Evolutionary conservation across 2,888 invertebrate genomes (phyloP).

Genomic region (Meteorus colon): DNA sequence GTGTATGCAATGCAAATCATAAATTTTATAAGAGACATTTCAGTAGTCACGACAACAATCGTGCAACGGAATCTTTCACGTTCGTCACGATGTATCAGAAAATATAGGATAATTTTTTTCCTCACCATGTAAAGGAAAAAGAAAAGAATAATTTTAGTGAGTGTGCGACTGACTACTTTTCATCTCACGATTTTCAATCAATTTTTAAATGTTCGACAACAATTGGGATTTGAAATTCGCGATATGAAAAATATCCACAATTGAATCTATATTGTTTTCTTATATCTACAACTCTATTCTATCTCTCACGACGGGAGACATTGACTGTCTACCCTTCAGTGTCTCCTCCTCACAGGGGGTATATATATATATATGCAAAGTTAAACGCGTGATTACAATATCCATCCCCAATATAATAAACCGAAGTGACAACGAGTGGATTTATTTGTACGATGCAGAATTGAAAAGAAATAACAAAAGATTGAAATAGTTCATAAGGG

Average conservation of each 20-base stretch:
- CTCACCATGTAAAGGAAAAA: background rate
- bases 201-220: too few species aligned
- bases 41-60: background rate
- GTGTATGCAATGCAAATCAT: background rate
- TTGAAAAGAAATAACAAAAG: conserved; percentile 21
- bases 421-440: conserved; percentile 38
- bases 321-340: conserved; percentile 14
- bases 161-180: background rate
- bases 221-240: too few species aligned
- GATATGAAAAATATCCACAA: too few species aligned
- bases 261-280: too few species aligned
- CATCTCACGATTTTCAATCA: too few species aligned
- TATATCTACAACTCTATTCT: background rate
- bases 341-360: background rate
- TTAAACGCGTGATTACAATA: conserved; percentile 68
- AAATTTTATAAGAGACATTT: background rate
- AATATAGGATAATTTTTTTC: background rate
- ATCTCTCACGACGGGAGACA: conserved; percentile 11
- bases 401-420: conserved; percentile 63
- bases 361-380: conserved; percentile 55
- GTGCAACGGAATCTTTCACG: conserved; percentile 11
- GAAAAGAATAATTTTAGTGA: background rate
- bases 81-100: conserved; percentile 6
- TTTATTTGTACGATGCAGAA: conserved; percentile 3
- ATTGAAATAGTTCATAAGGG: conserved; percentile 15